These are phyloP conservation scores for Drosophila melanica DNA, from an alignment of 1,140 invertebrate species.

Conservation along the genomic window DNA sequence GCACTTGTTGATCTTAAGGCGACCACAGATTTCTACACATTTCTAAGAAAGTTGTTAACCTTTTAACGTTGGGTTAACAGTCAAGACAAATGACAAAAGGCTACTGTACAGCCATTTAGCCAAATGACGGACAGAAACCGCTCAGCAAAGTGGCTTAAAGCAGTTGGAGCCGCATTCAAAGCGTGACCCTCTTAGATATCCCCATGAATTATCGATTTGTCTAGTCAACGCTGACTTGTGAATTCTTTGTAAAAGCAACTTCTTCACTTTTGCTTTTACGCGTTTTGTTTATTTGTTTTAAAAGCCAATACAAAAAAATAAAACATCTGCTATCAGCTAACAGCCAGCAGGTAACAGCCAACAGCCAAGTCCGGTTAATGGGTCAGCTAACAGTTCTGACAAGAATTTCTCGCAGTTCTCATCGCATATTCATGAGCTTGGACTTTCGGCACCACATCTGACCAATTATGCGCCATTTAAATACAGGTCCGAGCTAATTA, in stretches of 20 bases:
- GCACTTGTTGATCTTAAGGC: constrained; percentile 37
- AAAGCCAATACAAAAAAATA: constrained; percentile 12
- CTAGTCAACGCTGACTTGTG: constrained; percentile 11
- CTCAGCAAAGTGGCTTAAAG: neutral
- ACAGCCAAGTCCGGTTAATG: constrained; percentile 12
- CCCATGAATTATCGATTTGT: constrained; percentile 37
- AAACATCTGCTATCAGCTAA: neutral
- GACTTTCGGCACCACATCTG: constrained; percentile 1
- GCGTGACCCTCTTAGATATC: constrained; percentile 34
- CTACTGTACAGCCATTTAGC: constrained; percentile 40
- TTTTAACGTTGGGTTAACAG: constrained; percentile 13
- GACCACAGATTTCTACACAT: constrained; percentile 38
- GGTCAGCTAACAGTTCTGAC: constrained; percentile 49
- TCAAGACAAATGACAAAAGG: constrained; percentile 53
- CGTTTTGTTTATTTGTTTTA: constrained; percentile 13
- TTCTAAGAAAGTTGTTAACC: constrained; percentile 54
- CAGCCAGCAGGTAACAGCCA: neutral
- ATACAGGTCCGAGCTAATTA: constrained; percentile 31
- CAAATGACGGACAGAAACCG: constrained; percentile 19
- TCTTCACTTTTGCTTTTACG: constrained; percentile 51
- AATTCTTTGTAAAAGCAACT: constrained; percentile 32
- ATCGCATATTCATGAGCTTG: constrained; percentile 52
- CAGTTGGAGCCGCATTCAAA: neutral
- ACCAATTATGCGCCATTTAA: constrained; percentile 40
- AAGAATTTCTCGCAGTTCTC: constrained; percentile 39